Base-by-base conservation (phyloP, 2,888 invertebrate species). In the Coelinius sp. region DNA sequence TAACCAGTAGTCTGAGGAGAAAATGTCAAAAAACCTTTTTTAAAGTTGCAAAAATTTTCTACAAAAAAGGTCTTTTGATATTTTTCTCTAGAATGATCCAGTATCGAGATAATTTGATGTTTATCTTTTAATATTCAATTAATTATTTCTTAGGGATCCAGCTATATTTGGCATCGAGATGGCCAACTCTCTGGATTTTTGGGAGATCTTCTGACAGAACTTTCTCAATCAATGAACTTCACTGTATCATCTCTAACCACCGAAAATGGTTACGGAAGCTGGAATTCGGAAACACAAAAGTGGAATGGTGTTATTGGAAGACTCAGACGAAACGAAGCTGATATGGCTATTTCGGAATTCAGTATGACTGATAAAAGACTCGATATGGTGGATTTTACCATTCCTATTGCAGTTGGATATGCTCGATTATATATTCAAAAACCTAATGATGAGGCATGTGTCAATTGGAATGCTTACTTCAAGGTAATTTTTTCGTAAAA, bases 401-500 rank as follows among this genome's bases (percentile, higher is more conserved):
- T 80, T 8, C 86, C 86, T 0, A 69, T 86, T 31, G 44, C 83
- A 4, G 14, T 78, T 0, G 77, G 81, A 0, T 70, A 73, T 7
- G 73, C 78, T 27, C 74, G 74, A 7, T 73, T 85, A 52, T 84
- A 82, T 62, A 71, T 85, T 17, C 81, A 75, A 44, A 68, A 79
- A 56, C 80, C 78, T 0, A 64, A 66, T 8, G 70, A 64, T 5
- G n/a, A n/a, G n/a, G 64, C 75, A 0, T 41, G 46, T 0, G 75
- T 85, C 2, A 76, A 80, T 8, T 85, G 84, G 85, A 75, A 79
- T 2, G 79, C 79, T 5, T 84, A 85, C 44, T 81, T 85, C n/a
- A 74, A 79, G 78, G 85, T 85, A 25, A n/a, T n/a, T n/a, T n/a
- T n/a, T n/a, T n/a, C n/a, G n/a, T n/a, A n/a, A n/a, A n/a, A n/a